Percentiles rank a stretch among this genome's conserved stretches.
These are phyloP conservation scores for Perccottus glenii DNA, from an alignment of 2,113 vertebrate genomes.

Conservation along the genomic window DNA sequence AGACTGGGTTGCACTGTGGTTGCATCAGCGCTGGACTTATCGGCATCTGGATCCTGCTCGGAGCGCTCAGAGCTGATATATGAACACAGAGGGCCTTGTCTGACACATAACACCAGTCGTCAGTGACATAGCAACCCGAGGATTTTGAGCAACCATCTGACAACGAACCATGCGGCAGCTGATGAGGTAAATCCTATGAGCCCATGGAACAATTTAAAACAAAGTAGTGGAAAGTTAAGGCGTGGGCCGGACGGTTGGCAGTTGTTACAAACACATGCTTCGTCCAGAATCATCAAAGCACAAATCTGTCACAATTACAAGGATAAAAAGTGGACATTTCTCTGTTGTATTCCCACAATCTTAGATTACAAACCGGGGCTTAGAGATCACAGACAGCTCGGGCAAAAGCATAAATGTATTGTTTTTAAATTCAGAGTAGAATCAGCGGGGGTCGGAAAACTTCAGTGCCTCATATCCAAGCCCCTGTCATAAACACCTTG, in stretches of 20 bases:
- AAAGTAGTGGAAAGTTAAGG: conserved; percentile 7
- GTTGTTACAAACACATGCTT: conserved; percentile 18
- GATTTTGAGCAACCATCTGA: conserved; percentile 40
- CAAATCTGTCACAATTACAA: conserved; percentile 18
- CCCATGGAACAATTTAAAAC: conserved; percentile 32
- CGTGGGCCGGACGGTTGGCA: conserved; percentile 1
- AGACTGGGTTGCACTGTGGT: background rate
- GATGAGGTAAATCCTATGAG: conserved; percentile 25
- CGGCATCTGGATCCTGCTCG: conserved; percentile 30
- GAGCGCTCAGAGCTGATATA: conserved; percentile 8
- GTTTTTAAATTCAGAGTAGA: conserved; percentile 13
- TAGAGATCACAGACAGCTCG: background rate
- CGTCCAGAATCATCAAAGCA: conserved; percentile 18
- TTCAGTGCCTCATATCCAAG: conserved; percentile 45
- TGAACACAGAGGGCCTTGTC: conserved; percentile 54
- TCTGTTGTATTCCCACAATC: conserved; percentile 33
- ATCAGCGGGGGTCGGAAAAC: conserved; percentile 22
- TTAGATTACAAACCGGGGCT: conserved; percentile 52
- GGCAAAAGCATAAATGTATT: conserved; percentile 12
- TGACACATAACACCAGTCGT: conserved; percentile 43
- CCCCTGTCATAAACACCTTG: conserved; percentile 57
- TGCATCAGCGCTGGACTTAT: conserved; percentile 15
- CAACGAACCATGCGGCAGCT: conserved; percentile 6
- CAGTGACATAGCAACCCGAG: conserved; percentile 23
- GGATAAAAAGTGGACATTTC: conserved; percentile 35